A percentile compares a stretch with the other conserved stretches of the same genome.
These are phyloP conservation scores for Psix sp. DNA, from an alignment of 1,140 invertebrate genomes.

Conservation along the genomic window DNA sequence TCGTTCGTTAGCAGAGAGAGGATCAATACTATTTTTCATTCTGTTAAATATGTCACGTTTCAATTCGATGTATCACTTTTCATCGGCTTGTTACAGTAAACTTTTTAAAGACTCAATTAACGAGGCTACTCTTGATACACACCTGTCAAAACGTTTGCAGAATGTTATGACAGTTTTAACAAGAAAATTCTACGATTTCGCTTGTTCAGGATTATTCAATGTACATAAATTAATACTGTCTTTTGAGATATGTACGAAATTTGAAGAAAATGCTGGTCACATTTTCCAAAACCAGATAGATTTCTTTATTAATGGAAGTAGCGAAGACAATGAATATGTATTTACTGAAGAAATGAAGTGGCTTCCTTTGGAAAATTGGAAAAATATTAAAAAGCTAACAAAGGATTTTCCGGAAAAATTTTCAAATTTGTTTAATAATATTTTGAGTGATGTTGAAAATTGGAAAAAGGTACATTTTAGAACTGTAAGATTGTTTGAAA, in stretches of 20 bases:
- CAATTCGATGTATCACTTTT: slow-evolving; percentile 94
- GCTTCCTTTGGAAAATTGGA: slow-evolving; percentile 85
- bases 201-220: slow-evolving; percentile 93
- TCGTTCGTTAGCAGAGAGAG: slow-evolving; percentile 86
- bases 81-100: slow-evolving; percentile 85
- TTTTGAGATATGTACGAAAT: slow-evolving; percentile 91
- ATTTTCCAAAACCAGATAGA: slow-evolving; percentile 86
- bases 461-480: slow-evolving; percentile 83
- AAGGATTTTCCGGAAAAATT: slow-evolving; percentile 84
- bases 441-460: slow-evolving; percentile 78
- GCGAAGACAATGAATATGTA: slow-evolving; percentile 85
- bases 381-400: slow-evolving; percentile 86
- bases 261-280: slow-evolving; percentile 82
- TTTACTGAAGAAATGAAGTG: slow-evolving; percentile 82
- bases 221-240: slow-evolving; percentile 93
- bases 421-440: slow-evolving; percentile 81
- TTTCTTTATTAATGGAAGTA: slow-evolving; percentile 92
- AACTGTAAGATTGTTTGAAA: too few species aligned
- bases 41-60: slow-evolving; percentile 90
- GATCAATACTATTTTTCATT: slow-evolving; percentile 93
- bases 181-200: slow-evolving; percentile 91
- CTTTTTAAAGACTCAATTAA: slow-evolving; percentile 88
- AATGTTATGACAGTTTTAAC: slow-evolving; percentile 91
- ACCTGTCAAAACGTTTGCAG: slow-evolving; percentile 81
- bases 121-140: slow-evolving; percentile 77